Conservation (phyloP, 2,888 invertebrate genomes). For the Ormyrus rosae region DNA sequence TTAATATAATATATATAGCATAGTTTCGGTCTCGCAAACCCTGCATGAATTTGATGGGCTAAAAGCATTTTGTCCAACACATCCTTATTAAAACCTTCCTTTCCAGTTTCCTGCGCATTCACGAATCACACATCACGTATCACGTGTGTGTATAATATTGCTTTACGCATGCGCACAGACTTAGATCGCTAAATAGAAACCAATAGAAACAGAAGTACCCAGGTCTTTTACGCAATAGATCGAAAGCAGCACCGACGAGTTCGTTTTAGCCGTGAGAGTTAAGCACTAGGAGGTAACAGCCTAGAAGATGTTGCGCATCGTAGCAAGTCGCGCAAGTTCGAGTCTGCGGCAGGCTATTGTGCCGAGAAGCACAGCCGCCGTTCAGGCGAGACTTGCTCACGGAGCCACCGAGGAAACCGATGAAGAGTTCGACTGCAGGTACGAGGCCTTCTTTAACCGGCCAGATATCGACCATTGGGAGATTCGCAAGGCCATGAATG, state of each 20-base stretch:
- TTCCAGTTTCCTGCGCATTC: no score
- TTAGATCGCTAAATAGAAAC: no score
- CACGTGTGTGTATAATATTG: no score
- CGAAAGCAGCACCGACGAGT: background rate
- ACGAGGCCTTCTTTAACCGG: conserved; percentile 89
- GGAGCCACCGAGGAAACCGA: conserved; percentile 80
- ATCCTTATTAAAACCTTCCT: no score
- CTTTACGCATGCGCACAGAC: no score
- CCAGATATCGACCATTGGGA: conserved; percentile 96
- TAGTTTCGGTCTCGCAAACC: no score
- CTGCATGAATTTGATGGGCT: no score
- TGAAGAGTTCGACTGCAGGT: conserved; percentile 90
- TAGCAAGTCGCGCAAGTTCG: conserved; percentile 12
- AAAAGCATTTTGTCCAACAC: no score
- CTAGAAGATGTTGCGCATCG: conserved; percentile 48
- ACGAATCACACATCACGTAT: no score
- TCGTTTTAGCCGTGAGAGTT: background rate
- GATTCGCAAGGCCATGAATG: conserved; percentile 93
- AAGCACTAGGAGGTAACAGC: conserved; percentile 27
- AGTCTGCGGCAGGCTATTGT: conserved; percentile 17
- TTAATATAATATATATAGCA: no score
- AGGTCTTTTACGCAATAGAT: conserved; percentile 28
- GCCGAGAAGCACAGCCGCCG: background rate
- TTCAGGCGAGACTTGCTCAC: conserved; percentile 33
- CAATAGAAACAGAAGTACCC: no score